Base-by-base conservation (phyloP, 2,797 vertebrate species). In the Hippocampus kuda region DNA sequence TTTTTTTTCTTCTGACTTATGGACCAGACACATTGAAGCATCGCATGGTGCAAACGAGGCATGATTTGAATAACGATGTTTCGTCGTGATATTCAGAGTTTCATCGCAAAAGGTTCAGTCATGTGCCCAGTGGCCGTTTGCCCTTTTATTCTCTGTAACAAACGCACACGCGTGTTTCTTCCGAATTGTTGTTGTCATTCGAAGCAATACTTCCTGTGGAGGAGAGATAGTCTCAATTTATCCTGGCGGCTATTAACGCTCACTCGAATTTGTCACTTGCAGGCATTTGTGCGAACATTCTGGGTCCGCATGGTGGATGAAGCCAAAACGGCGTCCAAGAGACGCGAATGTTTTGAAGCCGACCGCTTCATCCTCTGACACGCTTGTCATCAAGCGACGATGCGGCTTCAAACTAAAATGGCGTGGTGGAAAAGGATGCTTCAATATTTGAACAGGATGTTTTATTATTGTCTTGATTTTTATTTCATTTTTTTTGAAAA, bases 381-480 rank as follows among this genome's bases (percentile, higher is more conserved):
- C 16, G 62, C 38, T 67, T 72, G 64, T 76, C 70, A 73, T 70
- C 54, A 69, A 77, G 73, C 53, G 16, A 70, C 66, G 22, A 53
- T 61, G 66, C 71, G 75, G 49, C 71, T 75, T 61, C 48, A 61
- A 71, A 69, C 38, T 62, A 48, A 2, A 68, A 78, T 69, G n/a
- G 22, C 68, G 57, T 60, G 24, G 63, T 71, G 70, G 34, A 69
- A 66, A 67, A 27, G 67, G n/a, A 69, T 61, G 64, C 76, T 69
- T 75, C 74, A 73, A 76, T 84, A 78, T 84, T 82, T 79, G 66
- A 81, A 76, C 15, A 8, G 26, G 76, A 0, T 8, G 15, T 62
- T 34, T 20, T 60, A 15, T 69, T 24, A 46, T 24, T 49, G 4
- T 63, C 53, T 48, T 38, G 75, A 72, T 79, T 79, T 34, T 34